phyloP scores from a whole-genome alignment of 2,113 vertebrate species.

The Riparia riparia region DNA sequence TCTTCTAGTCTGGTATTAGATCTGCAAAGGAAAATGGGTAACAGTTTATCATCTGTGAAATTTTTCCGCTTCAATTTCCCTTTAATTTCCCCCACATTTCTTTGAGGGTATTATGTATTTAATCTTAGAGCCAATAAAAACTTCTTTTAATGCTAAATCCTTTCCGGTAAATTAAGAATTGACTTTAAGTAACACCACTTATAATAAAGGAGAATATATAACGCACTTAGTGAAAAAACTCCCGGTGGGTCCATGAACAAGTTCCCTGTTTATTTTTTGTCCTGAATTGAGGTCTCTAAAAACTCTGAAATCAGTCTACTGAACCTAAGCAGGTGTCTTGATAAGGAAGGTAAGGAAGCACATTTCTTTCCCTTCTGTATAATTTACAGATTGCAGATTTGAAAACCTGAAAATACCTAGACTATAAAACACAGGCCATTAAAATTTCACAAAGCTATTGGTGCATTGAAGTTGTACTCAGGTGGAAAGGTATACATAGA shows the following conservation, averaged over 20 bases:
- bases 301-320: not conserved
- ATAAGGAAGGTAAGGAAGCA: not conserved
- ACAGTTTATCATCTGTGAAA: not conserved
- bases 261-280: conserved; percentile 22
- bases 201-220: not conserved
- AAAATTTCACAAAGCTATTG: not conserved
- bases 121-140: conserved; percentile 3
- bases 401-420: conserved; percentile 18
- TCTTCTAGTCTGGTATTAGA: not conserved
- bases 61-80: not conserved
- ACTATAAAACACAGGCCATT: not conserved
- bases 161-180: conserved; percentile 16
- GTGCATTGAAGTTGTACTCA: not conserved
- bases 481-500: not conserved
- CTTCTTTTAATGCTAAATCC: not conserved
- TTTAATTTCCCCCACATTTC: not conserved
- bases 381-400: conserved; percentile 39
- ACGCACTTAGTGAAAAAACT: not conserved
- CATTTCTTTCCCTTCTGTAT: conserved; percentile 24
- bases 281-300: conserved; percentile 10
- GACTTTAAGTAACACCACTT: not conserved
- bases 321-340: not conserved
- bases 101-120: not conserved
- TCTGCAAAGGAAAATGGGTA: not conserved
- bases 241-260: not conserved